These are phyloP conservation scores for Ennomos erosarius DNA, from an alignment of 2,888 invertebrate species.

Conservation along the genomic window DNA sequence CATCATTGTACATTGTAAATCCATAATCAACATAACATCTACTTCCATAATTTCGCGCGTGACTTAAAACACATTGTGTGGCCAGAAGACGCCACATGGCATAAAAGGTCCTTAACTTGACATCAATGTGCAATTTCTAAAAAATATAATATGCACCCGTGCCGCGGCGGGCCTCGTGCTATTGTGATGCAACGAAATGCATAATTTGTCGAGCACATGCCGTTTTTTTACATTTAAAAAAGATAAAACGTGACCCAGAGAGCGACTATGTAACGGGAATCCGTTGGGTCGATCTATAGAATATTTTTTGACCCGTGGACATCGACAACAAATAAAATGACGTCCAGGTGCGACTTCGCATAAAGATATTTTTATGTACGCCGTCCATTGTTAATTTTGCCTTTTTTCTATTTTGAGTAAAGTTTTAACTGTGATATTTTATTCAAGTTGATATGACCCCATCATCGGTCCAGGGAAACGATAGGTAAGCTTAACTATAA, in stretches of 20 bases:
- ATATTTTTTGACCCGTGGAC: slow-evolving; percentile 80
- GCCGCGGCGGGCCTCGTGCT: slow-evolving; percentile 61
- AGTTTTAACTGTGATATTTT: slow-evolving; percentile 6
- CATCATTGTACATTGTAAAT: slow-evolving; percentile 36
- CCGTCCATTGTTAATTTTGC: slow-evolving; percentile 49
- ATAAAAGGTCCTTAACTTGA: slow-evolving; percentile 68
- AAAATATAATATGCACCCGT: slow-evolving; percentile 68
- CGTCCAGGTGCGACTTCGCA: slow-evolving; percentile 76
- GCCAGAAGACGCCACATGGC: slow-evolving; percentile 60
- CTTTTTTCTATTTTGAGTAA: slow-evolving; percentile 23
- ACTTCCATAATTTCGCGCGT: slow-evolving; percentile 31
- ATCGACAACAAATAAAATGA: slow-evolving; percentile 63
- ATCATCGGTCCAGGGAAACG: not conserved
- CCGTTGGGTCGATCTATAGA: slow-evolving; percentile 73
- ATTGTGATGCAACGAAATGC: slow-evolving; percentile 81
- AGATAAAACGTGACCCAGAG: slow-evolving; percentile 78
- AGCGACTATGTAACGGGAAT: slow-evolving; percentile 73
- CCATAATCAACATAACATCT: slow-evolving; percentile 38
- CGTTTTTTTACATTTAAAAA: slow-evolving; percentile 66
- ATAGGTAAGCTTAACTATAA: too few relatives aligned
- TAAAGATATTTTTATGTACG: slow-evolving; percentile 62
- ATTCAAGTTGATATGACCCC: slow-evolving; percentile 20
- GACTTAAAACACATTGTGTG: slow-evolving; percentile 53
- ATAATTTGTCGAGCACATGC: slow-evolving; percentile 84
- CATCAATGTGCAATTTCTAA: slow-evolving; percentile 70